phyloP scores from a whole-genome alignment of 1,140 invertebrate genomes.

The Cecropterus lyciades region DNA sequence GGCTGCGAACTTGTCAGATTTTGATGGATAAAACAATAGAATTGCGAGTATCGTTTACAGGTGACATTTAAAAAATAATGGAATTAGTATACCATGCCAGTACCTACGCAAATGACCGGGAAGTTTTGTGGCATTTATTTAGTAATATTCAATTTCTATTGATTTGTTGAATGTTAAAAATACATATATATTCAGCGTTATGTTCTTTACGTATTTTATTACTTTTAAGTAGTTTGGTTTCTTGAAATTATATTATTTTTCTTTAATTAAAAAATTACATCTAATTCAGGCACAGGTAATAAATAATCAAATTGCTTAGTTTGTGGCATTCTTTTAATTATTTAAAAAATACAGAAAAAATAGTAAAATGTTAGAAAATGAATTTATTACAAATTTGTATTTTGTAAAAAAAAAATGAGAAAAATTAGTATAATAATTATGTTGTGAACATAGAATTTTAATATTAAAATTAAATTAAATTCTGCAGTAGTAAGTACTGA shows the following conservation, averaged over 20 bases:
- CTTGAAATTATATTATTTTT: no score
- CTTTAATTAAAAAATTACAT: neutral
- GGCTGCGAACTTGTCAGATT: neutral
- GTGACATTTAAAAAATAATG: slow-evolving; percentile 33
- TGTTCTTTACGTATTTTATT: no score
- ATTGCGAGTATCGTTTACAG: neutral
- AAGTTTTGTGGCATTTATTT: no score
- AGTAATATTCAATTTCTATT: no score
- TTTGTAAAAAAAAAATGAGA: slow-evolving; percentile 31
- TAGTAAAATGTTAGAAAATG: slow-evolving; percentile 79
- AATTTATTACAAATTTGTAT: slow-evolving; percentile 83
- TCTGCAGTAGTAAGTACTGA: no score
- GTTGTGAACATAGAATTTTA: no score
- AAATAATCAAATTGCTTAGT: slow-evolving; percentile 36
- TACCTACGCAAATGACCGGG: neutral
- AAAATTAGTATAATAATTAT: slow-evolving; percentile 16
- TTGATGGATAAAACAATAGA: slow-evolving; percentile 37
- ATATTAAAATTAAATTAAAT: no score
- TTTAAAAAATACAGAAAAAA: slow-evolving; percentile 81
- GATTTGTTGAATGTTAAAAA: no score
- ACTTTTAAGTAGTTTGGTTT: no score
- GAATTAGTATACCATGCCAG: neutral
- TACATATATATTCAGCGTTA: no score
- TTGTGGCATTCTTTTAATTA: slow-evolving; percentile 71
- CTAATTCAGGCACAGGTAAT: neutral